Evolutionary conservation across 1,140 invertebrate genomes (phyloP), one percentile per base, ranked within the genome.

Genomic region (Zaprionus kolodkinae): DNA sequence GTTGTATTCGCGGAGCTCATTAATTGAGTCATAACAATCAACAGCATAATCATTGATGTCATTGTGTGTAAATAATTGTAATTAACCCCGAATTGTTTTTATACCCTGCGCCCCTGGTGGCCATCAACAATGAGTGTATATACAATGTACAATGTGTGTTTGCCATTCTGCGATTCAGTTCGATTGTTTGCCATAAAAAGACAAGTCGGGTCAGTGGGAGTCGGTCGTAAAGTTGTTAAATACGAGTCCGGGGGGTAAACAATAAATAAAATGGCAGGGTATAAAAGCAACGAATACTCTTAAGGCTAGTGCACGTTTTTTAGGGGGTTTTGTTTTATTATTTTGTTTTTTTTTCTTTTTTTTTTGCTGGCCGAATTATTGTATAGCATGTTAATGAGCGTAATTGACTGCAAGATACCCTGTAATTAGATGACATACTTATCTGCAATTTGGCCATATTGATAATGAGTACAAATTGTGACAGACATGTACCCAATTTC

Each of bases 21-120:
- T 45, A 45, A 45, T 45, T 45, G 40, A 45, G 40, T 45, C 40
- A 45, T 45, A 45, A 45, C 40, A 45, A 45, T 45, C 40, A 45
- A 45, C 40, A 45, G 40, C 40, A 45, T 45, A 45, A 45, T 45
- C 40, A 45, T n/a, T 9, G 40, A 45, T 45, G 40, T 45, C 40
- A 15, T 45, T 45, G 40, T 45, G 40, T 45, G 40, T 45, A 45
- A 45, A 45, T 45, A 45, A 45, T 45, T 45, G 40, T 45, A 45
- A 45, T 45, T 45, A 45, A 45, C 40, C 40, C 40, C n/a, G 40
- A 45, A 45, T 45, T 45, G 40, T 17, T 45, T 17, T 45, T 3
- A 45, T 45, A 45, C 40, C 40, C 40, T 45, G 40, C 7, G n/a
- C n/a, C n/a, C 40, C n/a, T 30, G n/a, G n/a, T 3, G n/a, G 7